Conservation (phyloP, 2,797 vertebrate genomes). For the Semotilus atromaculatus region DNA sequence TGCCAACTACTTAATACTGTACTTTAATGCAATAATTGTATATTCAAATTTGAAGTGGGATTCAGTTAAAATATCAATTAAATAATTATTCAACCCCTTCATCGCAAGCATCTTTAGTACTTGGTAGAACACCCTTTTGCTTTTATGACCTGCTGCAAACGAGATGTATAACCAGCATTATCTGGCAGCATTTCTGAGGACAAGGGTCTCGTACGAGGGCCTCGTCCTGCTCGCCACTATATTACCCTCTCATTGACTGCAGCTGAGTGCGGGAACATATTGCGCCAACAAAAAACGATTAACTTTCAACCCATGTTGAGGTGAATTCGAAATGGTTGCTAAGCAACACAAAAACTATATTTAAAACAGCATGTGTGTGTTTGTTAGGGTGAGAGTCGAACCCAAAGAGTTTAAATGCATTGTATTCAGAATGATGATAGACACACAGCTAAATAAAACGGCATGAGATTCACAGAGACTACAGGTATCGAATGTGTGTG, state of each 20-base stretch:
- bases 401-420: background rate
- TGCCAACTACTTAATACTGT: too few relatives aligned
- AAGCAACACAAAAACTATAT: slow-evolving; percentile 7
- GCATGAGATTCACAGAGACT: background rate
- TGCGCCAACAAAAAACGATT: background rate
- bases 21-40: background rate
- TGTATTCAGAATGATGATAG: background rate
- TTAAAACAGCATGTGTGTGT: background rate
- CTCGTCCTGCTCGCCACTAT: too few relatives aligned
- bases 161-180: too few relatives aligned
- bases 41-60: background rate
- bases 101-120: too few relatives aligned
- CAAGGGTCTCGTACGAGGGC: too few relatives aligned
- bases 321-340: background rate
- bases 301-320: background rate
- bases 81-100: too few relatives aligned
- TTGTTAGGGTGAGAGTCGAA: background rate
- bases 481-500: background rate
- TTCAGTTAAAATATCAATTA: too few relatives aligned
- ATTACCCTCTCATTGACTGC: background rate
- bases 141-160: too few relatives aligned
- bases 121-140: too few relatives aligned
- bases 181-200: too few relatives aligned
- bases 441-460: slow-evolving; percentile 27
- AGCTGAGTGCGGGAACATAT: background rate